phyloP scores from a whole-genome alignment of 2,888 invertebrate species.

The Kryphioiulus occultus region DNA sequence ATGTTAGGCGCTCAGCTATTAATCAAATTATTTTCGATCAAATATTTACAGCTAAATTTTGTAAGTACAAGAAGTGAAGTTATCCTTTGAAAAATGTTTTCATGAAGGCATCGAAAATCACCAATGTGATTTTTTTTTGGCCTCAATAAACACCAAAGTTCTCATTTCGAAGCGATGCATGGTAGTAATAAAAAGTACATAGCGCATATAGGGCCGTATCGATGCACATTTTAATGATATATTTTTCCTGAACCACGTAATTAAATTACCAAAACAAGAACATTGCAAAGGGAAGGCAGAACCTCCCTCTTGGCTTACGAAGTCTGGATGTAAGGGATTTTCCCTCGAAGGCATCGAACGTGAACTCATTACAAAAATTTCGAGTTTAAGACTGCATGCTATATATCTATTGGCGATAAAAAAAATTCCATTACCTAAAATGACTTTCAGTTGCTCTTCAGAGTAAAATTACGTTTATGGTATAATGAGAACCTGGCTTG shows the following conservation, averaged over 20 bases:
- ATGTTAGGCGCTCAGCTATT: too few species aligned
- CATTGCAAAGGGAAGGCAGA: not conserved
- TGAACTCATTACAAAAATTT: conserved; percentile 36
- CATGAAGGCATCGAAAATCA: too few species aligned
- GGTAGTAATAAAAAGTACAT: not conserved
- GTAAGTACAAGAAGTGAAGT: not conserved
- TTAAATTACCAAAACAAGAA: conserved; percentile 21
- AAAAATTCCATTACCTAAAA: conserved; percentile 37
- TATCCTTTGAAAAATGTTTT: not conserved
- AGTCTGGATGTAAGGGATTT: not conserved
- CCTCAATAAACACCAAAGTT: not conserved
- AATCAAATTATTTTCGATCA: not conserved
- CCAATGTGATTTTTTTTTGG: not conserved
- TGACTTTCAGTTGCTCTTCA: conserved; percentile 15
- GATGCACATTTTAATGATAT: not conserved
- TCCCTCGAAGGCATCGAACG: conserved; percentile 4
- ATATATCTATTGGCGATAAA: conserved; percentile 39
- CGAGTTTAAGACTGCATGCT: not conserved
- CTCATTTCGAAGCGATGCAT: not conserved
- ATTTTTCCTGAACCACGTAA: not conserved
- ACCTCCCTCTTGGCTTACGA: not conserved
- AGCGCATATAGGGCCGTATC: not conserved
- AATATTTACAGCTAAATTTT: not conserved
- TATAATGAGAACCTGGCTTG: conserved; percentile 27
- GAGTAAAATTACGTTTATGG: conserved; percentile 20